Base-by-base conservation (phyloP, 2,113 vertebrate genomes). In the Carettochelys insculpta region DNA sequence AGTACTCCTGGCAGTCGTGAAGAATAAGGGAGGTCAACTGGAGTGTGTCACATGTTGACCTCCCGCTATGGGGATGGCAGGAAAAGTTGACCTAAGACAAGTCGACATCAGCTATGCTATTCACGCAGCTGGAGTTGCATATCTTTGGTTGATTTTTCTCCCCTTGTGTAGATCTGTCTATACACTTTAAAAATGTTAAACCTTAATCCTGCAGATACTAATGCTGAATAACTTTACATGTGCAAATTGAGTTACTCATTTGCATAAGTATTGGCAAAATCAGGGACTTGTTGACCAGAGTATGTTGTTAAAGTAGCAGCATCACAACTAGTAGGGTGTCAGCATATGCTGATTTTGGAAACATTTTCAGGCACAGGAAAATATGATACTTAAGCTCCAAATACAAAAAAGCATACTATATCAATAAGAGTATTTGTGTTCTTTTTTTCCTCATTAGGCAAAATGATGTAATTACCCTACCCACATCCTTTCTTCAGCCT, bases 401-500 rank as follows among this genome's bases (percentile, higher is more conserved):
- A 45, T 80, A 56, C 41, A 51, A 50, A 80, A 88, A 85, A 88
- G 2, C 61, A 83, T 79, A 29, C 16, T 86, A 0, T 5, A 29
- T 54, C 73, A 53, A 52, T 68, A 85, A 65, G 88, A 80, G n/a
- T 0, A 1, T 47, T 31, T 1, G 0, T 19, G 61, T 89, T 88
- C 20, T 75, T 53, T 17, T 77, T 47, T 89, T 29, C 85, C 90
- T 88, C 88, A 52, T 96, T 16, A 8, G 80, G 89, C 78, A 85
- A 90, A 84, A 48, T 83, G 76, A 58, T 84, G 25, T 31, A 86
- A 77, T 93, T 91, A 90, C 54, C 89, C 77, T 71, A 58, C 29
- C 68, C 73, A 87, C 94, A 90, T 95, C 95, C 88, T 97, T 52
- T 90, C 71, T 95, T 88, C 92, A 45, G 81, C 25, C 58, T 94